Evolutionary conservation across 2,888 invertebrate genomes (phyloP).

Genomic region (Athalia rosae): DNA sequence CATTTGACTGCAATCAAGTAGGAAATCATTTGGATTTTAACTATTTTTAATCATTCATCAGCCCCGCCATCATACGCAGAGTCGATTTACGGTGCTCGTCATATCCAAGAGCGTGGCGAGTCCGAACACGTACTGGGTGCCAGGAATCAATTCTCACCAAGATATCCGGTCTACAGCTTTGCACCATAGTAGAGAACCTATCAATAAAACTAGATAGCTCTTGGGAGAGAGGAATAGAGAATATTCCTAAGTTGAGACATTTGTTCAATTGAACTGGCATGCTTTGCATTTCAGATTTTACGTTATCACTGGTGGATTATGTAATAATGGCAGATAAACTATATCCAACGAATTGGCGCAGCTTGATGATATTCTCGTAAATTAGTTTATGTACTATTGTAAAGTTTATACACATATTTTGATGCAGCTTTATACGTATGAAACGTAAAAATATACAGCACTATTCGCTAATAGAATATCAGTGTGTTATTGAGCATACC

Average conservation of each 20-base stretch:
- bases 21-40: background rate
- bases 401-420: slow-evolving; percentile 28
- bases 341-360: background rate
- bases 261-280: slow-evolving; percentile 12
- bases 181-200: slow-evolving; percentile 52
- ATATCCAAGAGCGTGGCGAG: slow-evolving; percentile 80
- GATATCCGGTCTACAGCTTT: slow-evolving; percentile 72
- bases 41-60: slow-evolving; percentile 61
- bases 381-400: background rate
- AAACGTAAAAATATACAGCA: background rate
- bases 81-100: slow-evolving; percentile 78
- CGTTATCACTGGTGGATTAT: background rate
- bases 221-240: background rate
- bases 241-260: slow-evolving; percentile 14
- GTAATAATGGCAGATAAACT: no score
- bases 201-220: background rate
- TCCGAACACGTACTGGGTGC: slow-evolving; percentile 74
- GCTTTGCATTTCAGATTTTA: slow-evolving; percentile 6
- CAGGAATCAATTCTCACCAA: slow-evolving; percentile 65
- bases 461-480: background rate
- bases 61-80: slow-evolving; percentile 82
- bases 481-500: no score
- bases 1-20: background rate
- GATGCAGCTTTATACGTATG: slow-evolving; percentile 17
- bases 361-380: slow-evolving; percentile 18